Evolutionary conservation across 2,113 vertebrate species (phyloP).

Genomic region (Xenopus laevis): DNA sequence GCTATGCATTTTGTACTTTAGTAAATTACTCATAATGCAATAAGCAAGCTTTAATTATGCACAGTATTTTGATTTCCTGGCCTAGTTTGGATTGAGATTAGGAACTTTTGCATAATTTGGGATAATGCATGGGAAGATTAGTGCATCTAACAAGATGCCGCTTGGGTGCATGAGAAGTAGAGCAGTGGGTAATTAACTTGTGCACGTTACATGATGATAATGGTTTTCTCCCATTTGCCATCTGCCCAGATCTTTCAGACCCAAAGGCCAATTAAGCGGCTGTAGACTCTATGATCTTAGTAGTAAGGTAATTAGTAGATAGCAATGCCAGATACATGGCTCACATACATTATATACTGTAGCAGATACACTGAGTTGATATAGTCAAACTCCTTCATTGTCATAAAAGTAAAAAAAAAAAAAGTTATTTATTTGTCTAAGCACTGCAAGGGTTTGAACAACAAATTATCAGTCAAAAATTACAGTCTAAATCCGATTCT

Average conservation of each 20-base stretch:
- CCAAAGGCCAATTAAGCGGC: conserved; percentile 38
- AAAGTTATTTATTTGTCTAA: too few species aligned
- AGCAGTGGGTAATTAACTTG: conserved; percentile 36
- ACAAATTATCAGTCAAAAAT: too few species aligned
- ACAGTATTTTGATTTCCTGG: not conserved
- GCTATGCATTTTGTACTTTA: too few species aligned
- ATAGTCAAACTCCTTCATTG: too few species aligned
- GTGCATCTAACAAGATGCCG: conserved; percentile 1
- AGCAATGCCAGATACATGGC: conserved; percentile 5
- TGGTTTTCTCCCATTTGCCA: conserved; percentile 31
- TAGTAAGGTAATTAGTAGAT: conserved; percentile 19
- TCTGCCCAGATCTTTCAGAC: conserved; percentile 38
- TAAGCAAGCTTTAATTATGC: not conserved
- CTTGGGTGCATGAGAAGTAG: conserved; percentile 16
- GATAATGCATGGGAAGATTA: not conserved
- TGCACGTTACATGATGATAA: conserved; percentile 36
- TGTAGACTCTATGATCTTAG: conserved; percentile 18
- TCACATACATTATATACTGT: not conserved
- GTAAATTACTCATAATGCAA: too few species aligned
- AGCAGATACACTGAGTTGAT: not conserved
- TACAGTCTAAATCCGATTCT: too few species aligned
- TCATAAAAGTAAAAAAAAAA: too few species aligned
- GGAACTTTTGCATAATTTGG: not conserved
- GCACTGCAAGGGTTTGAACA: too few species aligned
- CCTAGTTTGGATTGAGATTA: not conserved